Percentiles rank a stretch among this genome's conserved stretches.
These are phyloP conservation scores for Coranthus polyacanthus DNA, from an alignment of 2,797 vertebrate species.

Conservation along the genomic window DNA sequence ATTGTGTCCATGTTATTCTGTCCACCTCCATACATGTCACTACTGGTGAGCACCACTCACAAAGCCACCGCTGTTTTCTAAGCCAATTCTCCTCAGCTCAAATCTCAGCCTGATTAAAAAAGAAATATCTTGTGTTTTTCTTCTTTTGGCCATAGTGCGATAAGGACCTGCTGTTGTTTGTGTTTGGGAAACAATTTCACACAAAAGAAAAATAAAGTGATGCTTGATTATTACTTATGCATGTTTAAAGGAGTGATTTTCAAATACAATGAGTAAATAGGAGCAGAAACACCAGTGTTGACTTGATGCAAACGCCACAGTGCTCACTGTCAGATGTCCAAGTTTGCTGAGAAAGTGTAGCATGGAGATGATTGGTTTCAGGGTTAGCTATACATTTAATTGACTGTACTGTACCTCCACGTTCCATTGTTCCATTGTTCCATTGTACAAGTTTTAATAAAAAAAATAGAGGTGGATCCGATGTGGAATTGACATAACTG, in stretches of 20 bases:
- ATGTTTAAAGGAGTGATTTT: constrained; percentile 66
- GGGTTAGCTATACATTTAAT: too few relatives aligned
- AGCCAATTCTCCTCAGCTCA: neutral
- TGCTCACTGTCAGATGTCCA: constrained; percentile 60
- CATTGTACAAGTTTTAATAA: too few relatives aligned
- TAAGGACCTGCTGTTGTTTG: constrained; percentile 75
- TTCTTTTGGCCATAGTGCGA: constrained; percentile 31
- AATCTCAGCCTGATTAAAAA: constrained; percentile 37
- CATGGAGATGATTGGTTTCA: too few relatives aligned
- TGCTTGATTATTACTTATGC: constrained; percentile 72
- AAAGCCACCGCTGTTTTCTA: constrained; percentile 5
- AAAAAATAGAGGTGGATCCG: too few relatives aligned
- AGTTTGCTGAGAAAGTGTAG: constrained; percentile 35
- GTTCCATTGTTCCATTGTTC: too few relatives aligned
- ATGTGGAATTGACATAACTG: too few relatives aligned
- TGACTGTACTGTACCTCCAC: too few relatives aligned
- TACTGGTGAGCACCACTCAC: neutral
- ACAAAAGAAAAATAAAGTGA: constrained; percentile 57
- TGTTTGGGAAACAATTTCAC: constrained; percentile 70
- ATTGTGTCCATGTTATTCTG: constrained; percentile 28
- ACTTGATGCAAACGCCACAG: constrained; percentile 52
- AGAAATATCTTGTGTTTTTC: constrained; percentile 26
- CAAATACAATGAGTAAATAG: constrained; percentile 66
- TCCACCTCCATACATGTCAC: constrained; percentile 24
- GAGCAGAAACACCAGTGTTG: constrained; percentile 54